phyloP scores from a whole-genome alignment of 2,888 invertebrate species.

The Hydrotaea diabolus region DNA sequence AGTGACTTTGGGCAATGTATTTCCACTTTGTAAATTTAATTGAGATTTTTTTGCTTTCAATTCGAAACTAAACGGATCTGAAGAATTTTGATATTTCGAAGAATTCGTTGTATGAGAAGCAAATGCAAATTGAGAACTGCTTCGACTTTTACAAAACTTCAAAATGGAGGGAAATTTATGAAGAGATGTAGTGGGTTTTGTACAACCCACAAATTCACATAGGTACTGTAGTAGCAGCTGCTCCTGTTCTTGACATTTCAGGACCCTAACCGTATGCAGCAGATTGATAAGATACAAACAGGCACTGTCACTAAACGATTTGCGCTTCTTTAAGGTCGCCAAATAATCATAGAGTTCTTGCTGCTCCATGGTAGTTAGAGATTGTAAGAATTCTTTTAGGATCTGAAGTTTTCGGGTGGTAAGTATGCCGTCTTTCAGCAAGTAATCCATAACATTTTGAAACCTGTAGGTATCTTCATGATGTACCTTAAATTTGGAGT shows the following conservation, averaged over 20 bases:
- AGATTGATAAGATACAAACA: not conserved
- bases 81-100: too few relatives aligned
- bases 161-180: constrained; percentile 1
- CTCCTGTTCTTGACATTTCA: not conserved
- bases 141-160: not conserved
- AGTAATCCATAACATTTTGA: not conserved
- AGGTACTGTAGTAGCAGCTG: not conserved
- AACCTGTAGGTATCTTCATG: not conserved
- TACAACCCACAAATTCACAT: not conserved
- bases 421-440: not conserved
- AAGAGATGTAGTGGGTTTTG: not conserved
- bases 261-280: not conserved
- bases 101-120: too few relatives aligned
- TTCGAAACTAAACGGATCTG: too few relatives aligned
- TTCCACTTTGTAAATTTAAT: too few relatives aligned
- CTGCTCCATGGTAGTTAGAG: not conserved
- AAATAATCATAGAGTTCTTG: not conserved
- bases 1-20: too few relatives aligned
- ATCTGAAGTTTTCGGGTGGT: not conserved
- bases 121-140: too few relatives aligned
- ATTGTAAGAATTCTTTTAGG: not conserved
- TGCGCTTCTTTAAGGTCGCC: not conserved
- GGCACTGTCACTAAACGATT: not conserved
- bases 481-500: not conserved
- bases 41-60: too few relatives aligned